Base-by-base conservation (phyloP, 2,113 vertebrate species). In the Pedionomus torquatus region DNA sequence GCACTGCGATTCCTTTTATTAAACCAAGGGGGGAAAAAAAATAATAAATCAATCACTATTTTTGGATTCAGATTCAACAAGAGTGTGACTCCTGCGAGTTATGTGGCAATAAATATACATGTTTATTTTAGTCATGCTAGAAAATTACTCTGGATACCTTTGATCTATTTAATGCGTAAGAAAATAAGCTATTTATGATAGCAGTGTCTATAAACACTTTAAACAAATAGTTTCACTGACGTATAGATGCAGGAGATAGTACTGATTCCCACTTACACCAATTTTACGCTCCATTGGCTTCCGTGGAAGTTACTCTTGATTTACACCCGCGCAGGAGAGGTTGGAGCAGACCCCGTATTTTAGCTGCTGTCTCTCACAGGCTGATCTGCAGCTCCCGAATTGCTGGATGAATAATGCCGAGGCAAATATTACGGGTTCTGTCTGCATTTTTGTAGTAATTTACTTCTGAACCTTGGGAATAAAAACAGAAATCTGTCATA, bases 391-490 rank as follows among this genome's bases (percentile, higher is more conserved):
- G 69, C 87, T 95, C 91, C 87, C 19, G 5, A 72, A 81, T 41
- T 25, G 48, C 95, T 41, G 89, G 89, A 49, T 97, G 89, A 97
- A 85, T 96, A 93, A 96, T 49, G 80, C 49, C 9, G 49, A 94
- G 69, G 69, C 70, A 80, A 93, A 95, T 79, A 35, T 68, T 37
- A 43, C 61, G 25, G 58, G 72, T 92, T 94, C 94, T 76, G 81
- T 26, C 72, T 96, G 89, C 60, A 2, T 88, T 97, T 96, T 92
- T 60, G 83, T 65, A 39, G 86, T 89, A 92, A 97, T 95, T 97
- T 97, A 90, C 92, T 97, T 31, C 89, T 57, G 94, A 96, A 94
- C 90, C 94, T 96, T 78, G 95, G 91, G 95, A 97, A 87, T 96
- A 89, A 92, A 92, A 75, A 3, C 69, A 91, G 89, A 82, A 68